phyloP scores from a whole-genome alignment of 2,888 invertebrate genomes.

The Mantis religiosa region DNA sequence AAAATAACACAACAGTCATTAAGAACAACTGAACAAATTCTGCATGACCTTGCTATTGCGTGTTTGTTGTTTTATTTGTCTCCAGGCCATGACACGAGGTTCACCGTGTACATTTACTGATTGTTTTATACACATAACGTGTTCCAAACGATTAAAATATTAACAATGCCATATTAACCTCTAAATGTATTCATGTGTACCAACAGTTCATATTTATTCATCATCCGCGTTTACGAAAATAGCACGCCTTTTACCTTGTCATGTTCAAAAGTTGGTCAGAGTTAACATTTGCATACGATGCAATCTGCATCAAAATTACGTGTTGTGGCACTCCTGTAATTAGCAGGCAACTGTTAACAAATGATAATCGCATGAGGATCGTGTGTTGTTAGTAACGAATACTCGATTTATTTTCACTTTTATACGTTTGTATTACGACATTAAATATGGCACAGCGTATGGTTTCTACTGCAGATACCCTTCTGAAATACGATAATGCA shows the following conservation, averaged over 20 bases:
- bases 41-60: background rate
- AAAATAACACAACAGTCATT: background rate
- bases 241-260: background rate
- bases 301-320: too few relatives aligned
- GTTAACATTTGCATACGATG: background rate
- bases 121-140: background rate
- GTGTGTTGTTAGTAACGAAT: background rate
- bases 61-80: background rate
- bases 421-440: background rate
- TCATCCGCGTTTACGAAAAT: background rate
- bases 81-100: background rate
- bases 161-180: background rate
- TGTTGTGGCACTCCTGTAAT: background rate
- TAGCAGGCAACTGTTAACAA: background rate
- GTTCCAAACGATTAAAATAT: background rate
- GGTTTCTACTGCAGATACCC: background rate
- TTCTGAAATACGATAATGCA: background rate
- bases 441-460: background rate
- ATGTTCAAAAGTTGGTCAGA: background rate
- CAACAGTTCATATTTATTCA: background rate
- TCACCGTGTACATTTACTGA: background rate
- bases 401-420: background rate
- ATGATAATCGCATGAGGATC: background rate
- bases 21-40: background rate
- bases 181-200: background rate